A percentile compares a stretch with the other conserved stretches of the same genome.
phyloP scores from a whole-genome alignment of 2,888 invertebrate species.

The Drosophila anomalata region DNA sequence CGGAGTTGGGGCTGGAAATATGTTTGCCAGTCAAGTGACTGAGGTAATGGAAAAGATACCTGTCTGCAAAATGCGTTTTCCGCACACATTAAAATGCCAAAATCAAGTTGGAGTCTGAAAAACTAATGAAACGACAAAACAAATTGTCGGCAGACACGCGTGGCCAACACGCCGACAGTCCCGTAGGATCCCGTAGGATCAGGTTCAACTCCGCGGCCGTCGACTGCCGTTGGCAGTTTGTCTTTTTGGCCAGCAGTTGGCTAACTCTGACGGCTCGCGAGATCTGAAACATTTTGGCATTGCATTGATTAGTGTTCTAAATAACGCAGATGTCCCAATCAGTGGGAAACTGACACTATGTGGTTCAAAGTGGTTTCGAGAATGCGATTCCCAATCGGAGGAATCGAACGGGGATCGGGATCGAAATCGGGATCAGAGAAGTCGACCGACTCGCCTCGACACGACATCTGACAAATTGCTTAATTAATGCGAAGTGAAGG shows the following conservation, averaged over 20 bases:
- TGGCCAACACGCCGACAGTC: conserved; percentile 50
- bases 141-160: conserved; percentile 70
- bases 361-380: conserved; percentile 63
- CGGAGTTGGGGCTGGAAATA: conserved; percentile 26
- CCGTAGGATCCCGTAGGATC: conserved; percentile 46
- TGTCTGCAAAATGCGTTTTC: conserved; percentile 42
- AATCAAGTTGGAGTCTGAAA: conserved; percentile 37
- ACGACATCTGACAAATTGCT: conserved; percentile 74
- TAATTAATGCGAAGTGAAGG: conserved; percentile 70
- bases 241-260: conserved; percentile 26
- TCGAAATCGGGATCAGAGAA: conserved; percentile 47
- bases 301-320: conserved; percentile 75
- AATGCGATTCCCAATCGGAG: conserved; percentile 2
- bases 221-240: conserved; percentile 61
- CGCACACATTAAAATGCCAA: conserved; percentile 40
- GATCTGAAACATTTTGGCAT: conserved; percentile 68
- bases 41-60: conserved; percentile 24
- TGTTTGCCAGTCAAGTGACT: conserved; percentile 8
- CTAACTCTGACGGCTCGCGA: conserved; percentile 58
- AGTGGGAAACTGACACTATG: conserved; percentile 63
- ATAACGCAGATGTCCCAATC: conserved; percentile 64
- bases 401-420: conserved; percentile 32
- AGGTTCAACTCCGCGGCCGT: conserved; percentile 52
- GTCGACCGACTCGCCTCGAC: conserved; percentile 35
- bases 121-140: conserved; percentile 64